A percentile compares a stretch with the other conserved stretches of the same genome.
phyloP scores from a whole-genome alignment of 1,140 invertebrate genomes.

The Dreissena rostriformis region DNA sequence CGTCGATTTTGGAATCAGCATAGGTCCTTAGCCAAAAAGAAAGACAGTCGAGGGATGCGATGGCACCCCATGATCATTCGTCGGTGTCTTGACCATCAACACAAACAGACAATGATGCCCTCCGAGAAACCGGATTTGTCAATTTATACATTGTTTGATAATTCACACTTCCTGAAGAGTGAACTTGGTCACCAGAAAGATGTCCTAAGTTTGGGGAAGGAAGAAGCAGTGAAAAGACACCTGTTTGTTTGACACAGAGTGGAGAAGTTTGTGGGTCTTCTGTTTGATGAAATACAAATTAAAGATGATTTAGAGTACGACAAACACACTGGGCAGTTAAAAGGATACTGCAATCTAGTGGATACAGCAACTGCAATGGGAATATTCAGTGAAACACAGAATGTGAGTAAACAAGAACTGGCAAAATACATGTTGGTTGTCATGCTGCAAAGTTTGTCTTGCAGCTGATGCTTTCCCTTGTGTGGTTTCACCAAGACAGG shows the following conservation, averaged over 20 bases:
- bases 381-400: no score
- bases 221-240: conserved; percentile 37
- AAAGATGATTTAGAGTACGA: no score
- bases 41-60: conserved; percentile 51
- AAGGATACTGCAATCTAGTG: no score
- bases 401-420: no score
- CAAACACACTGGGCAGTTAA: no score
- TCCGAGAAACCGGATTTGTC: conserved; percentile 56
- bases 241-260: neutral
- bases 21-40: neutral
- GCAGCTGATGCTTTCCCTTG: no score
- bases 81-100: conserved; percentile 51
- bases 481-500: no score
- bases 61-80: conserved; percentile 65
- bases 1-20: conserved; percentile 51
- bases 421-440: no score
- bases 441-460: no score
- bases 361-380: no score
- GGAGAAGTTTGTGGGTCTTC: no score
- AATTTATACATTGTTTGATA: conserved; percentile 58
- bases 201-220: conserved; percentile 36
- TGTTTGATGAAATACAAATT: no score
- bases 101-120: conserved; percentile 51
- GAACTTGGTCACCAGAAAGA: conserved; percentile 43
- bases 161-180: conserved; percentile 58